Evolutionary conservation across 2,888 invertebrate genomes (phyloP).

Genomic region (Onchidella celtica): DNA sequence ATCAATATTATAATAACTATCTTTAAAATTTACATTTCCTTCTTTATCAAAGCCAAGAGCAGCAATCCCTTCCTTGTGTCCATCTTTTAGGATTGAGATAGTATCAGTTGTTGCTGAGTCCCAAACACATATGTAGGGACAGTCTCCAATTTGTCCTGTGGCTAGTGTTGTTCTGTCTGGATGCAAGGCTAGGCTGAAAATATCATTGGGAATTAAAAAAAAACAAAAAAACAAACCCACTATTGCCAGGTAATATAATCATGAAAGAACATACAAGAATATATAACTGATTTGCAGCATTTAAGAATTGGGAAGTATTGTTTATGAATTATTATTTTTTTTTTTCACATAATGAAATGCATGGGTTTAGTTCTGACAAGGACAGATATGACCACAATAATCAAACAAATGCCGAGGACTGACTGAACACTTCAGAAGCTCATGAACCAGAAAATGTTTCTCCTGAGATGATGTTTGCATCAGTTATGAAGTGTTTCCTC

Average conservation of each 20-base stretch:
- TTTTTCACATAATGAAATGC: too few species aligned
- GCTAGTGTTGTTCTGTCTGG: slow-evolving; percentile 79
- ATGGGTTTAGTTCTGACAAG: too few species aligned
- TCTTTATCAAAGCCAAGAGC: slow-evolving; percentile 79
- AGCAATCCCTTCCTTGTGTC: slow-evolving; percentile 79
- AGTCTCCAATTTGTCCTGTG: slow-evolving; percentile 80
- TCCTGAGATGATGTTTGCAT: too few species aligned
- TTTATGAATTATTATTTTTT: too few species aligned
- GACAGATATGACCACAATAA: too few species aligned
- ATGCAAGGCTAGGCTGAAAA: slow-evolving; percentile 78
- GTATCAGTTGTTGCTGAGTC: slow-evolving; percentile 76
- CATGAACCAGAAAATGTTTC: too few species aligned
- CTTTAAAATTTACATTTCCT: slow-evolving; percentile 72
- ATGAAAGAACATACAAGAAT: neutral
- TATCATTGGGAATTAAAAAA: slow-evolving; percentile 11
- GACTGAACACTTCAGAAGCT: too few species aligned
- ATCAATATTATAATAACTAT: too few species aligned
- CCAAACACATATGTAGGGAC: slow-evolving; percentile 81
- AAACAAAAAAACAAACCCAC: neutral
- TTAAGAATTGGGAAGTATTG: too few species aligned
- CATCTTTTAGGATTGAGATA: slow-evolving; percentile 79
- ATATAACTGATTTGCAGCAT: too few species aligned
- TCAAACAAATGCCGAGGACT: too few species aligned
- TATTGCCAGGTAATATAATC: neutral
- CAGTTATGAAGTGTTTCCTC: too few species aligned